Base-by-base conservation (phyloP, 2,113 vertebrate genomes). In the Xenus cinereus region DNA sequence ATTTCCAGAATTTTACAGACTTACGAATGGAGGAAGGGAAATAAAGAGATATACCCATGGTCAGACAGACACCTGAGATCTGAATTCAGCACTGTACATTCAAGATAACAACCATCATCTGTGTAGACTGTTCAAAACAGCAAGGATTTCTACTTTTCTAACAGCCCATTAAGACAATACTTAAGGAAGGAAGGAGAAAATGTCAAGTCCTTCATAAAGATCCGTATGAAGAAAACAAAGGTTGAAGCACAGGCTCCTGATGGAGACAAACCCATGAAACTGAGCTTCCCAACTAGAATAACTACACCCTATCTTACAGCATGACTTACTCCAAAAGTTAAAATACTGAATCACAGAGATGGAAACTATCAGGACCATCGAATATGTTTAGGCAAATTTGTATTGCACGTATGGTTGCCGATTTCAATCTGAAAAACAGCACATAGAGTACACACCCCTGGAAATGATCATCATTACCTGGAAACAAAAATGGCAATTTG, bases 401-500 rank as follows among this genome's bases (percentile, higher is more conserved):
- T 10, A 80, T 20, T 14, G 2, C 23, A 27, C 28, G 19, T 22
- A 64, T 41, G 41, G 19, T n/a, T 66, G 57, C 35, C 27, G 30
- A 84, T 54, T 78, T 78, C 7, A 9, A 45, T 48, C 19, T 77
- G 75, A 66, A 77, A 90, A 93, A 8, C 39, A 76, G 28, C 54
- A n/a, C 0, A 0, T 2, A n/a, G 54, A 43, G 14, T 27, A 27
- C 43, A 32, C 32, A 57, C 27, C 62, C 46, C 28, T 85, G 72
- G 59, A 94, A 80, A 67, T 43, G 4, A 86, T 27, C 28, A 41
- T 51, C 64, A 23, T 72, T 67, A 75, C 23, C 39, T 57, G 41
- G 17, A 83, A 84, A 81, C 9, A 63, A 20, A 89, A 89, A 23
- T 12, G 35, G 21, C 51, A 66, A 1, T 27, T 53, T 66, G 33